Base-by-base conservation (phyloP, 2,888 invertebrate genomes). In the Eudemis profundana region DNA sequence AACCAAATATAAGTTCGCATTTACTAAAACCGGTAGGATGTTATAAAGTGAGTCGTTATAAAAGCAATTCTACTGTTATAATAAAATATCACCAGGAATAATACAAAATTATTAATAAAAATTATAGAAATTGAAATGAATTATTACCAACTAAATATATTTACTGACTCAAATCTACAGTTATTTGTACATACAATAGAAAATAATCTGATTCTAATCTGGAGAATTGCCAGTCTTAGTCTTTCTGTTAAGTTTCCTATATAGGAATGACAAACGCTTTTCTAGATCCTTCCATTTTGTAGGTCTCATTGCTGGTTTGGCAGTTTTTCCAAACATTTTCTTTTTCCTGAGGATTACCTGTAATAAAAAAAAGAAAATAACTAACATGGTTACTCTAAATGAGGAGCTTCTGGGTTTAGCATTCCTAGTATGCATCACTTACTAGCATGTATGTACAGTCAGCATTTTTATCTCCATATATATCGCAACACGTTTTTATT, bases 171-270 rank as follows among this genome's bases (percentile, higher is more conserved):
- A 57, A 15, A 38, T 38, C 49, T 59, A 56, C 62, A 56, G 27
- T 53, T 21, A 27, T 27, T 10, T 44, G 10, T 21, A 51, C 36
- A 7, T 21, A 51, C 36, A 53, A 36, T 38, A 27, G 23, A 36
- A 29, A 50, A 27, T n/a, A 3, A 8, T 14, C 14, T 23, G n/a
- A 21, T 47, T 27, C 77, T 82, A 87, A 73, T 82, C 79, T 49
- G 87, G 82, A 51, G 91, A 90, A 62, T 75, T 93, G 2, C 94
- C 93, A 36, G 96, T 96, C 86, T 94, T 96, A 0, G 96, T 97
- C 84, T 97, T 96, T 62, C 94, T 93, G 84, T 98, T 98, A 10
- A 97, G 90, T 84, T 93, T 96, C 81, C 93, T 94, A 72, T 97
- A 97, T 53, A 98, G 89, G 83, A 94, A 97, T 27, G 88, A 88